Base-by-base conservation (phyloP, 1,140 invertebrate genomes). In the Lucilia sericata region DNA sequence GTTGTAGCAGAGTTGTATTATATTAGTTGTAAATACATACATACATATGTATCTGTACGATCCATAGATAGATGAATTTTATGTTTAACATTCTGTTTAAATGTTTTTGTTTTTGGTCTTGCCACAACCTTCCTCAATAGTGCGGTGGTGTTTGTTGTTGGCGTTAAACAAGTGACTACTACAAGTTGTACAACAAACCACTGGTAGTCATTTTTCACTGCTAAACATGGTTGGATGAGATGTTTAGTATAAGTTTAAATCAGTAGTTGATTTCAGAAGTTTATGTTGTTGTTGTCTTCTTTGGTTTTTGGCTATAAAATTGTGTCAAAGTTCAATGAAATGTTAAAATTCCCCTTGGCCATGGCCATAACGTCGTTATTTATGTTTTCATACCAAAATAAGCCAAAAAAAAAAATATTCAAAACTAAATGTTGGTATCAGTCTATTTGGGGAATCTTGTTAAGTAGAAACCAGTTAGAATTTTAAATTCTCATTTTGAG, bases 321-420 rank as follows among this genome's bases (percentile, higher is more conserved):
- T 80, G 42, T 80, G 76, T 80, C 76, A 80, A 80, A 80, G 76
- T 80, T 80, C 76, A 80, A 80, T 80, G 76, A 80, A 80, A 80
- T 80, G 34, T 78, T 78, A 36, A 42, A 78, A n/a, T 78, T 78
- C 75, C 36, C 75, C 42, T 78, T 36, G 75, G 36, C 75, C 36
- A 5, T 78, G 14, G 25, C 25, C 34, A 42, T 8, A 42, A 10
- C 42, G 42, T 42, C 42, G 42, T 42, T 42, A 42, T 42, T 42
- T 42, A 42, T 42, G 42, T 10, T 42, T 42, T 75, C 25, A 75
- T 42, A 42, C 21, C 36, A 30, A 42, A 17, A 14, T 36, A 17
- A 21, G 34, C n/a, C n/a, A 78, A n/a, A n/a, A 30, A 36, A 30
- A 30, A 2, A 30, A 30, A 30, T 19, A 8, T 78, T 78, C 10